Conservation (phyloP, 2,797 vertebrate genomes). For the Discoglossus pictus region DNA sequence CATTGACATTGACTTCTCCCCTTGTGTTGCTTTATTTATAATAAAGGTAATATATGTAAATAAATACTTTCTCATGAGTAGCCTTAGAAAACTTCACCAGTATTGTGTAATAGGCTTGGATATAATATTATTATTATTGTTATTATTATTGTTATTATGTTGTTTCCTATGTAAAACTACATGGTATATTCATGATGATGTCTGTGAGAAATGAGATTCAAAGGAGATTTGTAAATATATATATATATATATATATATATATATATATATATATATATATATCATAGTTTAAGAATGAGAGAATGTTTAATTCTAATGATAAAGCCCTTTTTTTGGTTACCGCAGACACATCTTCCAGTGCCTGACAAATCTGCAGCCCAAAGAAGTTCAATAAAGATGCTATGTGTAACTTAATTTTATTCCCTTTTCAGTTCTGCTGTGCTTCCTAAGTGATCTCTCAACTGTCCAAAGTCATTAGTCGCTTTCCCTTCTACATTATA, state of each 20-base stretch:
- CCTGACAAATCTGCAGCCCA: conserved; percentile 73
- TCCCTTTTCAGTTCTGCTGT: conserved; percentile 74
- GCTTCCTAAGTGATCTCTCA: conserved; percentile 78
- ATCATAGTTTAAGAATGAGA: conserved; percentile 3
- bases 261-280: conserved; percentile 22
- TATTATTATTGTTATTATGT: too few relatives aligned
- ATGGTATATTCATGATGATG: conserved; percentile 20
- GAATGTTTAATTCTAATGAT: conserved; percentile 68
- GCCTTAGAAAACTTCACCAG: too few relatives aligned
- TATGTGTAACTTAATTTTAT: conserved; percentile 79
- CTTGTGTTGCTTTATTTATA: too few relatives aligned
- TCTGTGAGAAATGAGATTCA: conserved; percentile 16
- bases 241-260: conserved; percentile 2
- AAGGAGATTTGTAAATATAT: conserved; percentile 24
- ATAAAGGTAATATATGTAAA: too few relatives aligned
- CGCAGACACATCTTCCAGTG: conserved; percentile 63
- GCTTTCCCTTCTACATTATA: conserved; percentile 77
- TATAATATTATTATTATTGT: too few relatives aligned
- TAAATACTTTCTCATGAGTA: too few relatives aligned
- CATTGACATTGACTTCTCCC: too few relatives aligned
- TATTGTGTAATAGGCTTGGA: too few relatives aligned
- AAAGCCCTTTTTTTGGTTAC: conserved; percentile 60
- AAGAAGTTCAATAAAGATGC: conserved; percentile 71
- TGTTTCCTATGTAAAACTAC: too few relatives aligned
- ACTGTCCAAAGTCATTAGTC: conserved; percentile 83